Evolutionary conservation across 2,113 vertebrate genomes (phyloP).

Genomic region (Corythornis cristatus): DNA sequence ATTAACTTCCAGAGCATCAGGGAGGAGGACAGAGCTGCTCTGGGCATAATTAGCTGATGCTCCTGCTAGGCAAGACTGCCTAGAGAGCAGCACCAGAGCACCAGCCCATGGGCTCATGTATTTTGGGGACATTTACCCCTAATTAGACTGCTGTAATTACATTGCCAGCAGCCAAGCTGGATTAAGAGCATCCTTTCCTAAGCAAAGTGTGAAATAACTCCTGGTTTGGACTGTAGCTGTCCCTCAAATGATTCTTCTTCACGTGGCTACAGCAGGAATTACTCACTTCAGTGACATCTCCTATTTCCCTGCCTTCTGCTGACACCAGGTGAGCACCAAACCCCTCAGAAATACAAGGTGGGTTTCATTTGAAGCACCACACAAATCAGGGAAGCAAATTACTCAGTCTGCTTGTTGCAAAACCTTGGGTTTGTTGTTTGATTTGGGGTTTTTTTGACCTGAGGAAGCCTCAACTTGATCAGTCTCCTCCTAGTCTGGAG

Average conservation of each 20-base stretch:
- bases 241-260: not conserved
- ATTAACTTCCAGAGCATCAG: not conserved
- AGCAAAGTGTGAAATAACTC: not conserved
- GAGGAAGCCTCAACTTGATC: not conserved
- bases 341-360: not conserved
- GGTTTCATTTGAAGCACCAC: not conserved
- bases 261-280: not conserved
- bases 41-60: not conserved
- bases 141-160: not conserved
- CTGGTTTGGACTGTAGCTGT: not conserved
- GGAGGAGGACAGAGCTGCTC: not conserved
- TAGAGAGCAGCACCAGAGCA: not conserved
- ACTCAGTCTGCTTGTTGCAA: not conserved
- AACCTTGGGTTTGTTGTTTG: not conserved
- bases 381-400: not conserved
- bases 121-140: not conserved
- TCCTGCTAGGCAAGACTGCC: not conserved
- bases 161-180: not conserved
- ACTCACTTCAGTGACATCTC: not conserved
- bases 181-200: not conserved
- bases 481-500: not conserved
- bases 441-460: not conserved
- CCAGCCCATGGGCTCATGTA: accelerated
- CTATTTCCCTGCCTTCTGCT: not conserved
- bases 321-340: not conserved